Conservation (phyloP, 2,113 vertebrate species). For the Callaeas wilsoni region DNA sequence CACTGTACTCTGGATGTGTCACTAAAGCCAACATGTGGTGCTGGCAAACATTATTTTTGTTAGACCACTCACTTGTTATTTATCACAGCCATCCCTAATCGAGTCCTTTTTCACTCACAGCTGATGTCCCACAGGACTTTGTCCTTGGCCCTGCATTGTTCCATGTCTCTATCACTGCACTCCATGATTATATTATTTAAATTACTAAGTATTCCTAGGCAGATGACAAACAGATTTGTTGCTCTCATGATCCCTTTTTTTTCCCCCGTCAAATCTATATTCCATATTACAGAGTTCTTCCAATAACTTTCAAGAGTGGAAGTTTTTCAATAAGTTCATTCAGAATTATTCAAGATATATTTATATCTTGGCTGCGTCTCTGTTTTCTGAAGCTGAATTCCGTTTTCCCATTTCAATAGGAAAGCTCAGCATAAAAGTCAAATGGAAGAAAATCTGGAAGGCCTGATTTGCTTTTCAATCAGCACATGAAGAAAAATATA, state of each 20-base stretch:
- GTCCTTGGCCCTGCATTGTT: neutral
- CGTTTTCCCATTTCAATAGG: neutral
- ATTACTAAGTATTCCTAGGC: neutral
- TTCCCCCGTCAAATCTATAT: neutral
- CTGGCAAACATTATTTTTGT: neutral
- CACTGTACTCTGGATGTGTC: neutral
- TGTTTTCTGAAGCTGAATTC: neutral
- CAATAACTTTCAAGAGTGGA: neutral
- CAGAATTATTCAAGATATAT: neutral
- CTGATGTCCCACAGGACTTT: neutral
- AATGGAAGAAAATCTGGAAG: neutral
- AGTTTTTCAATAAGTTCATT: neutral
- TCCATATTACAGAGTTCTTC: neutral
- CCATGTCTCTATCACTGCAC: neutral
- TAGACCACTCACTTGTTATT: neutral
- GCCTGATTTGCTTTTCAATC: slow-evolving; percentile 19
- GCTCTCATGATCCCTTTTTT: neutral
- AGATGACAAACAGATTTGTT: slow-evolving; percentile 23
- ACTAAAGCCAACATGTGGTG: neutral
- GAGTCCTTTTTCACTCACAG: neutral
- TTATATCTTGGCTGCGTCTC: neutral
- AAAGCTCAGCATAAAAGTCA: neutral
- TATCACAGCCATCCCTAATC: neutral
- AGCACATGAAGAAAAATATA: slow-evolving; percentile 9
- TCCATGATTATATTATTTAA: neutral